These are phyloP conservation scores for Eupeodes latifasciatus DNA, from an alignment of 2,888 invertebrate genomes.

Conservation along the genomic window DNA sequence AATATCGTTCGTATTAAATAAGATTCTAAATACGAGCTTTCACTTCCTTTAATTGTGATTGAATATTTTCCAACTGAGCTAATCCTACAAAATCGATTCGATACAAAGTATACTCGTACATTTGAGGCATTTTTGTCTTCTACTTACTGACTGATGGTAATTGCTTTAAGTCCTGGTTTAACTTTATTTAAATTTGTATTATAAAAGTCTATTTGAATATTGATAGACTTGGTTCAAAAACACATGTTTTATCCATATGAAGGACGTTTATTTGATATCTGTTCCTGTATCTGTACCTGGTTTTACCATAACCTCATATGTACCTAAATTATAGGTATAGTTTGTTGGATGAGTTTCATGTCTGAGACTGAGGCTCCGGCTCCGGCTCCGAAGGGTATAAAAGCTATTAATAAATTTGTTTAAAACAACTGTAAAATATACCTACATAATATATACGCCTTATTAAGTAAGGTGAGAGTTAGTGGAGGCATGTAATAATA, in stretches of 20 bases:
- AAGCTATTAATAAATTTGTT: constrained; percentile 13
- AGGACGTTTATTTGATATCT: constrained; percentile 6
- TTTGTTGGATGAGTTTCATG: background rate
- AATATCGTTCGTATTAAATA: background rate
- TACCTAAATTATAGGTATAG: too few species aligned
- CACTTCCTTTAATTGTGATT: constrained; percentile 22
- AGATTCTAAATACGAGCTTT: background rate
- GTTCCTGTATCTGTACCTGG: too few species aligned
- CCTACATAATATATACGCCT: too few species aligned
- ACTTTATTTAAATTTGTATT: background rate
- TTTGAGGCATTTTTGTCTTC: background rate
- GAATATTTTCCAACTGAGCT: constrained; percentile 59
- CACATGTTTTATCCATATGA: background rate
- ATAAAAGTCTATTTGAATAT: background rate
- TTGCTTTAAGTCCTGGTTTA: background rate
- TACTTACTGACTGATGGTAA: background rate
- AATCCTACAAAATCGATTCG: background rate
- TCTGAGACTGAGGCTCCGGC: background rate
- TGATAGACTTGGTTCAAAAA: background rate
- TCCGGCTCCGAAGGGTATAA: background rate
- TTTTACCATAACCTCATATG: too few species aligned
- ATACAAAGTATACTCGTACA: background rate
- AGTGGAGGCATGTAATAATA: background rate
- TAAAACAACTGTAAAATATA: background rate
- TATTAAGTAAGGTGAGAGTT: background rate